phyloP scores from a whole-genome alignment of 2,797 vertebrate species.

The Rhinophrynus dorsalis region DNA sequence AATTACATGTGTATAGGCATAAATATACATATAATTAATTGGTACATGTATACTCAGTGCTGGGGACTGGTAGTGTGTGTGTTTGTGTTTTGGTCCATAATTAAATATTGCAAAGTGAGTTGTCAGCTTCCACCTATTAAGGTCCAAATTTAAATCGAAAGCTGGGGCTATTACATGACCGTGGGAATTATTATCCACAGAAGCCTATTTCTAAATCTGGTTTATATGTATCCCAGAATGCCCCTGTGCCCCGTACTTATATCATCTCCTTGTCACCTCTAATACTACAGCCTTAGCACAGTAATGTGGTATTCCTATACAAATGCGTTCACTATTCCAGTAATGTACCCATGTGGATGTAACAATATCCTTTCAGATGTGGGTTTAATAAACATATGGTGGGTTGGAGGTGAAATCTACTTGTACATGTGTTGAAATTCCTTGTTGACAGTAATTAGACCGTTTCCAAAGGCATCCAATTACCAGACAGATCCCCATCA shows the following conservation, averaged over 20 bases:
- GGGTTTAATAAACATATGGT: slow-evolving; percentile 40
- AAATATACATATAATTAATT: too few species aligned
- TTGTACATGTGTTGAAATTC: slow-evolving; percentile 39
- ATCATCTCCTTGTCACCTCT: neutral
- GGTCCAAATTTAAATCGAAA: too few species aligned
- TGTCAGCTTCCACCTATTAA: too few species aligned
- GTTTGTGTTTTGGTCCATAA: too few species aligned
- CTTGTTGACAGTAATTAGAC: slow-evolving; percentile 45
- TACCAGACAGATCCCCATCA: slow-evolving; percentile 17
- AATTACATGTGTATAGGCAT: too few species aligned
- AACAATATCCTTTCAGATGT: slow-evolving; percentile 29
- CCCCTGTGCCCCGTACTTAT: neutral
- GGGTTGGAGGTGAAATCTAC: slow-evolving; percentile 42
- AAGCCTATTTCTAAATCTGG: too few species aligned
- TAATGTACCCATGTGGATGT: slow-evolving; percentile 15
- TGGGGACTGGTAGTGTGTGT: too few species aligned
- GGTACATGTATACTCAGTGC: too few species aligned
- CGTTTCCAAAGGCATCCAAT: slow-evolving; percentile 39
- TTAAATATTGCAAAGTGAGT: too few species aligned
- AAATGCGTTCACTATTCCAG: neutral
- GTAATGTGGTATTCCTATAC: neutral
- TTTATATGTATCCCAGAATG: neutral
- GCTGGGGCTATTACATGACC: too few species aligned
- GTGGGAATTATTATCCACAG: too few species aligned
- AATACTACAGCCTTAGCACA: neutral